phyloP scores from a whole-genome alignment of 2,888 invertebrate species.

The Polydesmus complanatus region DNA sequence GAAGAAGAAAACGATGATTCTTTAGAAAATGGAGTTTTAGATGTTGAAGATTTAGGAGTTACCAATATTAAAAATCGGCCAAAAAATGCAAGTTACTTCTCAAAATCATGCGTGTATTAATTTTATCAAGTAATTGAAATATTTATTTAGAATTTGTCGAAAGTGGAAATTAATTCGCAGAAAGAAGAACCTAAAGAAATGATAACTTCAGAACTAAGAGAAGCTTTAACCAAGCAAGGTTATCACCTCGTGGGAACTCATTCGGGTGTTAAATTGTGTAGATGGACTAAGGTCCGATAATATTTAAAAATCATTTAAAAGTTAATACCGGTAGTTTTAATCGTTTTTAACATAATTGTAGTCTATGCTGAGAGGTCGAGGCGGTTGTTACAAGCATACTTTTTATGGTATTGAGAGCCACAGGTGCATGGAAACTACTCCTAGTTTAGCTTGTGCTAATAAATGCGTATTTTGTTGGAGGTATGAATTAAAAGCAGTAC shows the following conservation, averaged over 20 bases:
- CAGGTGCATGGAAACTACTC: slow-evolving; percentile 46
- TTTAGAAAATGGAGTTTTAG: slow-evolving; percentile 29
- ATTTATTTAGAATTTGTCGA: slow-evolving; percentile 1
- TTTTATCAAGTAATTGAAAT: too few relatives aligned
- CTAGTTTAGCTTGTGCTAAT: slow-evolving; percentile 44
- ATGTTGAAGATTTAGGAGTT: slow-evolving; percentile 38
- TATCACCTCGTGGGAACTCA: slow-evolving; percentile 42
- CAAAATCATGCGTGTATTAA: too few relatives aligned
- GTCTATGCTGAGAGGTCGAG: slow-evolving; percentile 39
- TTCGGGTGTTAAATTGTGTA: slow-evolving; percentile 44
- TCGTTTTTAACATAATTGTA: slow-evolving; percentile 18
- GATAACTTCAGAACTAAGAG: slow-evolving; percentile 39
- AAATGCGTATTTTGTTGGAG: slow-evolving; percentile 49
- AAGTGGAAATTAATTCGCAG: neutral
- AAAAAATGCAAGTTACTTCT: too few relatives aligned
- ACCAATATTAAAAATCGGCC: too few relatives aligned
- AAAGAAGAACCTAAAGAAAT: slow-evolving; percentile 36
- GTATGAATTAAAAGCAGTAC: slow-evolving; percentile 22
- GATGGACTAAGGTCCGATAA: slow-evolving; percentile 42
- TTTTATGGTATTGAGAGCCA: slow-evolving; percentile 47
- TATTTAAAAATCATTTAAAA: neutral
- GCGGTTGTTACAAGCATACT: slow-evolving; percentile 46
- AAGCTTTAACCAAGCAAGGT: slow-evolving; percentile 42
- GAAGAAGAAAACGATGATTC: slow-evolving; percentile 20
- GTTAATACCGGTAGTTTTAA: slow-evolving; percentile 13